phyloP scores from a whole-genome alignment of 2,113 vertebrate species.

The Lophotis ruficrista region DNA sequence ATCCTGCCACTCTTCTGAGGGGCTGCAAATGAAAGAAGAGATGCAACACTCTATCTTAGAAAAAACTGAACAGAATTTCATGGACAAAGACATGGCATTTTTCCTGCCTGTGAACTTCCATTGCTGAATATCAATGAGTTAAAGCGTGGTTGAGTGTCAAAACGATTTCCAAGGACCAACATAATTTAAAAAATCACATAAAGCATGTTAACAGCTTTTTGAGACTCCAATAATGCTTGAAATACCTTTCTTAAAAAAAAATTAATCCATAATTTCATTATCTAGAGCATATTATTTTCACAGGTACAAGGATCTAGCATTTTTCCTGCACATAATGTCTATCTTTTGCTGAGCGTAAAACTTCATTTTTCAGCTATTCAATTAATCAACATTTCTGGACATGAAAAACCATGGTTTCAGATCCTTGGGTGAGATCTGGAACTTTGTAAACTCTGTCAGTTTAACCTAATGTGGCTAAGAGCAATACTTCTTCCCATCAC shows the following conservation, averaged over 20 bases:
- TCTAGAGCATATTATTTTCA: neutral
- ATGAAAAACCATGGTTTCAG: neutral
- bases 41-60: neutral
- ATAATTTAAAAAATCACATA: neutral
- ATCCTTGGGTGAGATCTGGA: neutral
- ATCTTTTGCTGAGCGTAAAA: neutral
- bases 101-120: neutral
- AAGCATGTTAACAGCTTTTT: neutral
- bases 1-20: neutral
- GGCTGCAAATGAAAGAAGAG: neutral
- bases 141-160: neutral
- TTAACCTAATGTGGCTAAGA: neutral
- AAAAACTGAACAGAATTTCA: neutral
- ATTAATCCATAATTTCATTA: neutral
- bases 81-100: rapidly evolving
- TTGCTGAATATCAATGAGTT: neutral
- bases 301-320: neutral
- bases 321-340: neutral
- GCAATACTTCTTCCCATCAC: neutral
- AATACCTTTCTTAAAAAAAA: neutral
- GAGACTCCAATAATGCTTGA: neutral
- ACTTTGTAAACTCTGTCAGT: neutral
- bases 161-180: neutral
- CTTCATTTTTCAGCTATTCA: neutral
- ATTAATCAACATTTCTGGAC: neutral